Base-by-base conservation (phyloP, 2,888 invertebrate species). In the Lasioglossum malachurum region DNA sequence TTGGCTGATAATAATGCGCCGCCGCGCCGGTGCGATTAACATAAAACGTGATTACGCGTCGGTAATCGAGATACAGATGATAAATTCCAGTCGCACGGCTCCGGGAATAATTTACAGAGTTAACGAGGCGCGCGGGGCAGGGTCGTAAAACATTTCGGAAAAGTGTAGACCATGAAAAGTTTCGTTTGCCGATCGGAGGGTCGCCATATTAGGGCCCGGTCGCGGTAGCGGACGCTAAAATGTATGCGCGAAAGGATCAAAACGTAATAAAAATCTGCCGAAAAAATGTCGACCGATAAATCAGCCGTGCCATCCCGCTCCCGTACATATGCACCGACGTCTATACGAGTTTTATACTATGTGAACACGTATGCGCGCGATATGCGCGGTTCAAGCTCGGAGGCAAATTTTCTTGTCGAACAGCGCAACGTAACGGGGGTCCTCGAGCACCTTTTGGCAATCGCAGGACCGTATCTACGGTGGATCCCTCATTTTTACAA, bases 281-380 rank as follows among this genome's bases (percentile, higher is more conserved):
- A 89, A 92, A 93, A 93, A 94, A 93, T 94, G 93, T 92, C 91
- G 93, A 92, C 86, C 93, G 93, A 93, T 94, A 94, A 94, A 94
- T 94, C 94, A 94, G 89, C 88, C 71, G 57, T 64, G 81, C 69
- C 75, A 72, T 83, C 75, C 74, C 60, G 77, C 57, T 57, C 31
- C 72, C 76, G 53, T 67, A 73, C 53, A 12, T 69, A 79, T 49
- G 49, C 75, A 74, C 31, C 53, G 44, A 41, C 46, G 57, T 76
- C 74, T 64, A 69, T 71, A 71, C 67, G 41, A 74, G 74, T 81
- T 83, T 86, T 73, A 86, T 87, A 78, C 57, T 87, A 78, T 67
- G 80, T 72, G 81, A 78, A 78, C 83, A 60, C 78, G 80, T 81
- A 76, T 31, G 80, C 84, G 88, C 84, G 88, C 80, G 79, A 82